Percentiles rank a stretch among this genome's conserved stretches.
Conservation (phyloP, 2,113 vertebrate genomes). For the Sorex fumeus region DNA sequence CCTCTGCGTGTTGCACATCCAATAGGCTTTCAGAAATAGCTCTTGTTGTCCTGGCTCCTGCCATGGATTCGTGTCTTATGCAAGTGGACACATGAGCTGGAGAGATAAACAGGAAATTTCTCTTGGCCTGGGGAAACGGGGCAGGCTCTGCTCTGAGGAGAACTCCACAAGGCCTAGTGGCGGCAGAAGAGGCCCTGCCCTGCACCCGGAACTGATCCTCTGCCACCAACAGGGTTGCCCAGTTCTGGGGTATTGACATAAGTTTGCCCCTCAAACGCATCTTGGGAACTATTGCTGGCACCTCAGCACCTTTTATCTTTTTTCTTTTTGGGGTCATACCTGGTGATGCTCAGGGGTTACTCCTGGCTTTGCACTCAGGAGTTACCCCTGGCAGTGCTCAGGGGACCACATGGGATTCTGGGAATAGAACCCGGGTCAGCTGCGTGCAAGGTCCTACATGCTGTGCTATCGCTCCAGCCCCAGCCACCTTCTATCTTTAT, state of each 20-base stretch:
- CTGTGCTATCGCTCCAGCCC: too few species aligned
- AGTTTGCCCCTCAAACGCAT: neutral
- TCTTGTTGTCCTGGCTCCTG: conserved; percentile 56
- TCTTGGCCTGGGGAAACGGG: neutral
- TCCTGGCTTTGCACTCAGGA: too few species aligned
- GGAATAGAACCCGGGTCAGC: too few species aligned
- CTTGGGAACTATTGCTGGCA: conserved; percentile 31
- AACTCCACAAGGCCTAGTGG: neutral
- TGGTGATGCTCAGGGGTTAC: too few species aligned
- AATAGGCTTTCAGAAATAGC: conserved; percentile 39
- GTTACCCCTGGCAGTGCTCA: too few species aligned
- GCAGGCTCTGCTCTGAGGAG: neutral
- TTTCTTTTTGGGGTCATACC: too few species aligned
- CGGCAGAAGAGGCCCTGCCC: neutral
- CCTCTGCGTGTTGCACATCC: neutral
- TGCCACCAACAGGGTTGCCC: neutral
- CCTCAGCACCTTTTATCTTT: conserved; percentile 14
- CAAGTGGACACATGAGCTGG: neutral
- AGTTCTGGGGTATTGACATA: neutral
- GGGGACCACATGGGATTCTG: too few species aligned
- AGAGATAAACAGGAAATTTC: conserved; percentile 80
- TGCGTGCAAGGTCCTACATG: too few species aligned
- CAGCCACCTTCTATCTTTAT: conserved; percentile 29
- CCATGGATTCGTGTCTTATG: neutral
- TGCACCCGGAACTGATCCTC: neutral